A percentile compares a stretch with the other conserved stretches of the same genome.
phyloP scores from a whole-genome alignment of 2,888 invertebrate species.

The Latrodectus elegans region DNA sequence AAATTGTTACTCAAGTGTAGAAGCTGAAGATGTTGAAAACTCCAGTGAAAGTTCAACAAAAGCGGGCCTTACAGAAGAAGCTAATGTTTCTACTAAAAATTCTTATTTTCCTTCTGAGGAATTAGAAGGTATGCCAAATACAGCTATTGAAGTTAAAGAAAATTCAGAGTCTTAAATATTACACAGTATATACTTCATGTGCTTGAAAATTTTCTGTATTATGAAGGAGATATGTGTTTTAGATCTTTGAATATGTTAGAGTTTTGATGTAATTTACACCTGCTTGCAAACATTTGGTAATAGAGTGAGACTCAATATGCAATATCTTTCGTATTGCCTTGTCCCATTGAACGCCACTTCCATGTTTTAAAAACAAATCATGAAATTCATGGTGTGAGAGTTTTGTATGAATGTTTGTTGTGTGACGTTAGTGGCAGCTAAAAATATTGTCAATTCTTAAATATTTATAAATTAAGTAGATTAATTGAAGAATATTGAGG shows the following conservation, averaged over 20 bases:
- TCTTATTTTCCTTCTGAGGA: conserved; percentile 38
- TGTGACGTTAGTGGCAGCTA: conserved; percentile 67
- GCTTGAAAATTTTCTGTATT: conserved; percentile 48
- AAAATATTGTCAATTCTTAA: conserved; percentile 50
- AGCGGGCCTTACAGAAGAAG: conserved; percentile 24
- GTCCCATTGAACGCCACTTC: conserved; percentile 53
- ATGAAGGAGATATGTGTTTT: conserved; percentile 56
- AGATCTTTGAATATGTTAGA: conserved; percentile 62
- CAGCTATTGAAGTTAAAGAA: conserved; percentile 42
- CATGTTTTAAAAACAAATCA: conserved; percentile 59
- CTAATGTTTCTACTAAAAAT: conserved; percentile 1
- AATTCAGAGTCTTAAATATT: conserved; percentile 49
- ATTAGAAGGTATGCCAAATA: conserved; percentile 55
- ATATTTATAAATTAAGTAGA: conserved; percentile 23
- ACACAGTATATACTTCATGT: conserved; percentile 30
- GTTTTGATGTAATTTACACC: conserved; percentile 70
- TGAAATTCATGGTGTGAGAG: conserved; percentile 36
- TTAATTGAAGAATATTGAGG: conserved; percentile 32
- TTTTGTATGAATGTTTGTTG: conserved; percentile 53
- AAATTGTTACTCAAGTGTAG: conserved; percentile 7
- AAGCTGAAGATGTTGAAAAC: conserved; percentile 1
- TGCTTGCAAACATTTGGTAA: conserved; percentile 61
- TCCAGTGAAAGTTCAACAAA: not conserved
- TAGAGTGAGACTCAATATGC: conserved; percentile 58
- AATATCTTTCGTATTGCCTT: conserved; percentile 65